Evolutionary conservation across 2,888 invertebrate genomes (phyloP).

Genomic region (Meiosimyza platycephala): DNA sequence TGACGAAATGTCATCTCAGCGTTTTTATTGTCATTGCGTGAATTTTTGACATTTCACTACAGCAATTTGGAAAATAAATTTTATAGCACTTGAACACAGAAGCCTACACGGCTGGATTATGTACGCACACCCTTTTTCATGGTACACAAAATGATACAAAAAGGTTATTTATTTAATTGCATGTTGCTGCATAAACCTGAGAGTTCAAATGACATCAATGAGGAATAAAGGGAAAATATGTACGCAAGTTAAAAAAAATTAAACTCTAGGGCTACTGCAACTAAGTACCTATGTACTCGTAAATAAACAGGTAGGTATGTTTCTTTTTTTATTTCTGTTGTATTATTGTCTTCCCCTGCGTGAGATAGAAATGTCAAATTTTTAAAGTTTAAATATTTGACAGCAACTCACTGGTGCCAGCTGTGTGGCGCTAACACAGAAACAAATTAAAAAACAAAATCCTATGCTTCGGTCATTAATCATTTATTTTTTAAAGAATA

Average conservation of each 20-base stretch:
- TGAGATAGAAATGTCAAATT: slow-evolving; percentile 20
- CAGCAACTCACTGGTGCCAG: slow-evolving; percentile 3
- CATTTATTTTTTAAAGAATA: no score
- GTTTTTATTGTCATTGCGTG: no score
- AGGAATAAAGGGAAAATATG: background rate
- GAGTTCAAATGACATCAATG: slow-evolving; percentile 15
- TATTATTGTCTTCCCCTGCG: background rate
- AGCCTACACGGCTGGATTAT: background rate
- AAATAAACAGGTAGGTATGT: no score
- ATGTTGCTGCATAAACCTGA: slow-evolving; percentile 5
- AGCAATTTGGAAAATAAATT: background rate
- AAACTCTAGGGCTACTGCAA: background rate
- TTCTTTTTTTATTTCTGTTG: background rate
- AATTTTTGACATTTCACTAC: background rate
- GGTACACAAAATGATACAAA: background rate
- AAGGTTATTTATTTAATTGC: background rate
- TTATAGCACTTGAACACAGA: slow-evolving; percentile 8
- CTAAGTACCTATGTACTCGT: no score
- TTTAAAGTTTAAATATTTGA: slow-evolving; percentile 2
- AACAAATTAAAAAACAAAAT: background rate
- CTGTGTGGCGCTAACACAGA: background rate
- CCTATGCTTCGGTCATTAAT: no score
- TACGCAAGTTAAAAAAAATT: slow-evolving; percentile 14
- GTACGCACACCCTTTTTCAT: background rate
- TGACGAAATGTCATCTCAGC: background rate